A percentile compares a stretch with the other conserved stretches of the same genome.
Evolutionary conservation across 2,888 invertebrate species (phyloP).

Genomic region (Lycaena phlaeas): DNA sequence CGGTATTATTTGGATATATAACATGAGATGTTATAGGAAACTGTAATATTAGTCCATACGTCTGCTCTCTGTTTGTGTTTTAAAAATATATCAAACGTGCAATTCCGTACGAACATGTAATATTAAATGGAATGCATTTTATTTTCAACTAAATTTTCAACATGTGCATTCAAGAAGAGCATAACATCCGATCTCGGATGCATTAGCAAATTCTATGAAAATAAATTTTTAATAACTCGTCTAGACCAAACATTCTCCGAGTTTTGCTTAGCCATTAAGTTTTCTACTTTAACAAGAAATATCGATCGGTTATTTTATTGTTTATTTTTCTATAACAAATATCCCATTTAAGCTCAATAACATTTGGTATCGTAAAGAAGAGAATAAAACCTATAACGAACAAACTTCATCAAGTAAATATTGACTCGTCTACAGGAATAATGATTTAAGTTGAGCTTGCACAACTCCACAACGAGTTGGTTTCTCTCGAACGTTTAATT

Average conservation of each 20-base stretch:
- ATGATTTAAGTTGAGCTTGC: slow-evolving; percentile 30
- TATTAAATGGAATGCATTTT: slow-evolving; percentile 7
- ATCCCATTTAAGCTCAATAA: slow-evolving; percentile 63
- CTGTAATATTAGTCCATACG: background rate
- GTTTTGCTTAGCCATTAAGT: slow-evolving; percentile 49
- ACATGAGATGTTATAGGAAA: background rate
- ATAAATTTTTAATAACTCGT: slow-evolving; percentile 63
- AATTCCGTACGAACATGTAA: background rate
- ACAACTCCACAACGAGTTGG: slow-evolving; percentile 27
- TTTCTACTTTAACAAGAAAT: slow-evolving; percentile 45
- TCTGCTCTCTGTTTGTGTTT: background rate
- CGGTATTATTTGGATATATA: too few species aligned
- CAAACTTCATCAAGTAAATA: slow-evolving; percentile 53
- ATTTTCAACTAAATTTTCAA: slow-evolving; percentile 2
- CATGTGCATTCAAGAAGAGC: slow-evolving; percentile 12
- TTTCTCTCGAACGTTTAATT: slow-evolving; percentile 35
- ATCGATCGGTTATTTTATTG: slow-evolving; percentile 54
- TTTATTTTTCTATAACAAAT: slow-evolving; percentile 38
- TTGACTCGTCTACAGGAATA: slow-evolving; percentile 48
- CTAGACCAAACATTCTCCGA: slow-evolving; percentile 55
- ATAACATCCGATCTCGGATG: slow-evolving; percentile 29
- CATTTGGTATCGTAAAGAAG: slow-evolving; percentile 47
- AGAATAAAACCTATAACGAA: slow-evolving; percentile 61
- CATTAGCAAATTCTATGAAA: slow-evolving; percentile 46
- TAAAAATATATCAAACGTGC: slow-evolving; percentile 2